Base-by-base conservation (phyloP, 2,113 vertebrate species). In the Petromus typicus region DNA sequence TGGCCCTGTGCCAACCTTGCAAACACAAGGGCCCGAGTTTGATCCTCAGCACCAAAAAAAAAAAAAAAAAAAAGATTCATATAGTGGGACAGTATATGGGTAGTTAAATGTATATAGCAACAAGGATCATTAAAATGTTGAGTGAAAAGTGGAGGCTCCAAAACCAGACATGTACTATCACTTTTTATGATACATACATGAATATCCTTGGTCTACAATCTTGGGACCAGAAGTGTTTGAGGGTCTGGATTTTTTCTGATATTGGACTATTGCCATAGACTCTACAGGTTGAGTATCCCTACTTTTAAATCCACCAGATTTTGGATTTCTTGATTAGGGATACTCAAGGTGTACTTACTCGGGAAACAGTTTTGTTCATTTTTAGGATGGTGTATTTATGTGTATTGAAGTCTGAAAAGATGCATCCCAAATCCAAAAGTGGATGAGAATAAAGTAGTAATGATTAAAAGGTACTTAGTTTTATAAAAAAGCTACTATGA, bases 401-500 rank as follows among this genome's bases (percentile, higher is more conserved):
- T 67, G 5, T 86, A 56, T 69, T 3, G 48, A 51, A 54, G 12
- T 51, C 40, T 83, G 54, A 69, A 87, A 45, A 78, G 66, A 43
- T 23, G 7, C 45, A 66, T n/a, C 40, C 73, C 12, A 13, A 48
- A 32, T 16, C 40, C 37, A 78, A 18, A 40, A 40, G 17, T 71
- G 22, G 59, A 90, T 61, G 27, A 20, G 14, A 69, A 1, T 69
- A 66, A 73, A 51, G 37, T 34, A 76, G 76, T 5, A 34, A 32
- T 78, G 0, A 22, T 54, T 82, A 61, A 79, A 83, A 88, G 61
- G 40, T 27, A 61, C 34, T 92, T 95, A 22, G 64, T 89, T 95
- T 92, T 82, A 71, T 63, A 76, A 83, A 87, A 25, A 89, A 80
- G 9, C 61, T 61, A 75, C 3, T 73, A 22, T 64, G 67, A 85